Evolutionary conservation across 2,888 invertebrate species (phyloP).

Genomic region (Pasiphila rectangulata): DNA sequence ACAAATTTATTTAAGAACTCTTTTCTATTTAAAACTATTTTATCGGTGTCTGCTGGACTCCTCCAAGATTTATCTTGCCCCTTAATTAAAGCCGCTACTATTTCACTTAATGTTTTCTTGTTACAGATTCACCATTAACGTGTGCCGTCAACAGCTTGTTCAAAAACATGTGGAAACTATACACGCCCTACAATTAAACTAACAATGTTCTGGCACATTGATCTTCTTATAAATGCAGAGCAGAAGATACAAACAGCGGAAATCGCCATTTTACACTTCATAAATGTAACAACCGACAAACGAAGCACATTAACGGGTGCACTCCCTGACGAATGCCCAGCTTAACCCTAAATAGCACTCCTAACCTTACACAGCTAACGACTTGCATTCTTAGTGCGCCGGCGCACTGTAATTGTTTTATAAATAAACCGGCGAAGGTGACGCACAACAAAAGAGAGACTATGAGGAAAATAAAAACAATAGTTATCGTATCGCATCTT

Average conservation of each 20-base stretch:
- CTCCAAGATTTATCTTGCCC: too few species aligned
- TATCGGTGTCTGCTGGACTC: too few species aligned
- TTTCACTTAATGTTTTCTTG: too few species aligned
- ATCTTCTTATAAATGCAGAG: not conserved
- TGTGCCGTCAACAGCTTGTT: too few species aligned
- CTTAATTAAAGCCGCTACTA: too few species aligned
- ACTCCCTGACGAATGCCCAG: conserved; percentile 16
- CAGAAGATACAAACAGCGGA: not conserved
- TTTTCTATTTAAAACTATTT: too few species aligned
- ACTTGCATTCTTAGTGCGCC: conserved; percentile 20
- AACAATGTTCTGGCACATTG: too few species aligned
- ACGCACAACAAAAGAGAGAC: conserved; percentile 12
- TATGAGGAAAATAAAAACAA: not conserved
- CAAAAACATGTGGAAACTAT: too few species aligned
- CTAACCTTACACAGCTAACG: conserved; percentile 13
- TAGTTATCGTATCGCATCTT: too few species aligned
- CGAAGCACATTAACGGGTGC: conserved; percentile 4
- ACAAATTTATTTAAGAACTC: too few species aligned
- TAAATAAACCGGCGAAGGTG: conserved; percentile 28
- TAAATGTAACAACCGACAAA: conserved; percentile 6
- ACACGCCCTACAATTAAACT: too few species aligned
- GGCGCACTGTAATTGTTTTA: conserved; percentile 32
- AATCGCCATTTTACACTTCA: conserved; percentile 7
- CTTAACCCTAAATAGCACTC: conserved; percentile 20
- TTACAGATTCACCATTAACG: too few species aligned